These are phyloP conservation scores for Takifugu flavidus DNA, from an alignment of 2,113 vertebrate genomes.

Conservation along the genomic window DNA sequence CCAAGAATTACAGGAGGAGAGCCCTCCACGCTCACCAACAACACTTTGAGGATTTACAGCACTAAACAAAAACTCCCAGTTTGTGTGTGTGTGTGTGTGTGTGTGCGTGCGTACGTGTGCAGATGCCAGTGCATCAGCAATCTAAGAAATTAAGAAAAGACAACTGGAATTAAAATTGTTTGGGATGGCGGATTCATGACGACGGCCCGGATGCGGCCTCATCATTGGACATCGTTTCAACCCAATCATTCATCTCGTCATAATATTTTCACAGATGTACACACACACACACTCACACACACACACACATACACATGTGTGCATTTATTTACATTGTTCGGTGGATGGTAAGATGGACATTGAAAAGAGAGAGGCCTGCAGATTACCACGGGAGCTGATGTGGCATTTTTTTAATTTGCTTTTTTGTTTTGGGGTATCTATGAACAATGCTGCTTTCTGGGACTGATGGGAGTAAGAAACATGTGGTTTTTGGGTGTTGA, in stretches of 20 bases:
- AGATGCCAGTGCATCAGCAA: constrained; percentile 5
- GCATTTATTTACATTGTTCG: constrained; percentile 28
- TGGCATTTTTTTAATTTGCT: constrained; percentile 30
- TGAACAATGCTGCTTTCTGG: constrained; percentile 68
- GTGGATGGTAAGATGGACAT: constrained; percentile 15
- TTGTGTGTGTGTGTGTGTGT: constrained; percentile 3
- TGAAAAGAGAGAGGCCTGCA: neutral
- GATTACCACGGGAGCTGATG: constrained; percentile 31
- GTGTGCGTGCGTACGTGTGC: neutral
- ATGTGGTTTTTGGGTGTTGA: constrained; percentile 46
- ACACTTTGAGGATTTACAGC: constrained; percentile 28
- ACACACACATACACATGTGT: constrained; percentile 40
- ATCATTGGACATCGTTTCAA: constrained; percentile 19
- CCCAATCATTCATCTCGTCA: constrained; percentile 29
- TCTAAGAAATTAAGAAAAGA: neutral
- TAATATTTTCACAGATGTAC: constrained; percentile 15
- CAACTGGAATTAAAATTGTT: constrained; percentile 1
- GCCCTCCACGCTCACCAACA: constrained; percentile 26
- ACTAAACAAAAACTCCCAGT: constrained; percentile 21
- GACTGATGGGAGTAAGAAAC: constrained; percentile 32
- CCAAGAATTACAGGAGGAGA: constrained; percentile 53
- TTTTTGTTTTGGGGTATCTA: constrained; percentile 41
- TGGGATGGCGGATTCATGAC: constrained; percentile 3
- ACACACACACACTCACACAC: constrained; percentile 32
- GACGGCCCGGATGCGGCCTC: constrained; percentile 21